phyloP scores from a whole-genome alignment of 1,140 invertebrate species.

The Meloidogyne exigua region DNA sequence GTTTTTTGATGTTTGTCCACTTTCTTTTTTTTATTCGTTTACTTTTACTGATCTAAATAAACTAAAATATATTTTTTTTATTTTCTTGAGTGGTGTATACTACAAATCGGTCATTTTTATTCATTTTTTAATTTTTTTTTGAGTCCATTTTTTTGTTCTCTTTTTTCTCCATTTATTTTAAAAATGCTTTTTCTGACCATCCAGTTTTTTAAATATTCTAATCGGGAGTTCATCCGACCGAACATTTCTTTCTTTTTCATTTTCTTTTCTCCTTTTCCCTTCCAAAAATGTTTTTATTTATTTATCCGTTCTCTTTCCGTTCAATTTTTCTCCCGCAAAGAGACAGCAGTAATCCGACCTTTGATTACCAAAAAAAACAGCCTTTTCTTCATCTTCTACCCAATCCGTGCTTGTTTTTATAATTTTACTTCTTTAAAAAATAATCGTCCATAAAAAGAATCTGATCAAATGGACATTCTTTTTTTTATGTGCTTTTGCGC shows the following conservation, averaged over 20 bases:
- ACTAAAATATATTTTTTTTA: background rate
- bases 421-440: background rate
- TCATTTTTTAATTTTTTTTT: background rate
- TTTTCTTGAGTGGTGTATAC: background rate
- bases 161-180: background rate
- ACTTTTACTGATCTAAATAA: background rate
- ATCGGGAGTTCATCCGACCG: background rate
- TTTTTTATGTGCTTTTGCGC: background rate
- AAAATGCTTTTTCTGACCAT: background rate
- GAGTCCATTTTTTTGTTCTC: too few relatives aligned
- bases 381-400: background rate
- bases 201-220: background rate
- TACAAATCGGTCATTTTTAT: background rate
- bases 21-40: background rate
- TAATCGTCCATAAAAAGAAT: slow-evolving; percentile 5
- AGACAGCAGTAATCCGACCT: background rate
- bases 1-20: slow-evolving; percentile 4
- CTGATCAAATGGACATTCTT: background rate
- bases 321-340: background rate
- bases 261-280: background rate
- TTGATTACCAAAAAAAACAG: background rate
- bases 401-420: background rate
- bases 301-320: background rate
- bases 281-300: too few relatives aligned
- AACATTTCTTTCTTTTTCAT: background rate